These are phyloP conservation scores for Amazona vittata DNA, from an alignment of 2,113 vertebrate genomes.

Conservation along the genomic window DNA sequence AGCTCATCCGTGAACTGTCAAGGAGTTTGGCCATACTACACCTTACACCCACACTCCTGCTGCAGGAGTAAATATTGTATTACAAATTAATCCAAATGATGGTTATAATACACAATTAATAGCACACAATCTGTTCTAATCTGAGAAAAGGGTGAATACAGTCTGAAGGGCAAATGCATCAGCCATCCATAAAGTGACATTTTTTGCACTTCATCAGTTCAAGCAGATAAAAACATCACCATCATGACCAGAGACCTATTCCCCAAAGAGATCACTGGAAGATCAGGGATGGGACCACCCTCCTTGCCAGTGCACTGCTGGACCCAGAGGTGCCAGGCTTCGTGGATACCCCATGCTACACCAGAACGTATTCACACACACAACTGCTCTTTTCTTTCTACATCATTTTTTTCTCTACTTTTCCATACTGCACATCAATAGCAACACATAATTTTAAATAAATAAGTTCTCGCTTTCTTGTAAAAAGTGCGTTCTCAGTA, in stretches of 20 bases:
- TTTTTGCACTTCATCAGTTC: neutral
- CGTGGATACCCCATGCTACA: neutral
- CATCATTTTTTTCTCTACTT: neutral
- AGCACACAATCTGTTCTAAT: neutral
- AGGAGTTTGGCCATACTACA: neutral
- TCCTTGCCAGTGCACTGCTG: accelerated
- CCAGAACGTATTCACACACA: neutral
- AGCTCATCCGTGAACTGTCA: neutral
- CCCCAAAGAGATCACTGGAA: neutral
- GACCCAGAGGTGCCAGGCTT: neutral
- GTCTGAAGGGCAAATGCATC: neutral
- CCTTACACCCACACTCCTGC: neutral
- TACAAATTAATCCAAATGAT: neutral
- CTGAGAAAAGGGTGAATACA: neutral
- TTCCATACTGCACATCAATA: neutral
- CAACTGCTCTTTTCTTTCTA: neutral
- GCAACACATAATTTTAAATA: neutral
- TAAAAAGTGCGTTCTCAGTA: neutral
- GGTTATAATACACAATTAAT: neutral
- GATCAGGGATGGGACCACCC: neutral
- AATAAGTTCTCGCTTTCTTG: neutral
- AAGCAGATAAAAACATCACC: neutral
- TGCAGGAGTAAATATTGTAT: neutral
- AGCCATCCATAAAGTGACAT: neutral
- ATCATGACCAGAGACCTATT: neutral